Percentiles rank a stretch among this genome's conserved stretches.
Evolutionary conservation across 2,888 invertebrate genomes (phyloP).

Genomic region (Caenorhabditis macrosperma): DNA sequence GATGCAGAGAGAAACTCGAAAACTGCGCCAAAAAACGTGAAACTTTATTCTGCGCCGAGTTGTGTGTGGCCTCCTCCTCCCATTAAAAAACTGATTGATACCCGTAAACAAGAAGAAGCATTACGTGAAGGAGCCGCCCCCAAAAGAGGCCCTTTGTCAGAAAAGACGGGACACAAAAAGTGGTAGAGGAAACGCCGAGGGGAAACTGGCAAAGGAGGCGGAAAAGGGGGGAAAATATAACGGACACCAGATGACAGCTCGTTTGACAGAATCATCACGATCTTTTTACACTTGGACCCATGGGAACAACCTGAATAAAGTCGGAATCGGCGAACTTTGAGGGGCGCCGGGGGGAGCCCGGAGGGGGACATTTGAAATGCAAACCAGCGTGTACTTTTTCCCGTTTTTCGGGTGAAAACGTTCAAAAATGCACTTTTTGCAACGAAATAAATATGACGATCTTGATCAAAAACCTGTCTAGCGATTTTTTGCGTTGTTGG

Average conservation of each 20-base stretch:
- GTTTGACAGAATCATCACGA: constrained; percentile 59
- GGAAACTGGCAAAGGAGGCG: background rate
- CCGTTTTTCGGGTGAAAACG: no score
- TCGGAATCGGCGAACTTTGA: background rate
- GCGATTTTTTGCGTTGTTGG: no score
- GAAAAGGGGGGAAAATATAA: background rate
- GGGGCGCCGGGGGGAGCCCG: background rate
- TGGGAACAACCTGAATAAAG: constrained; percentile 19
- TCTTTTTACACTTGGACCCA: constrained; percentile 35
- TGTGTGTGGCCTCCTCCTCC: no score
- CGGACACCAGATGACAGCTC: constrained; percentile 49
- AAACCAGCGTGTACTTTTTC: background rate
- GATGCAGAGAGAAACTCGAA: no score
- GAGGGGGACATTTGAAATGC: background rate
- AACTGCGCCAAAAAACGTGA: no score
- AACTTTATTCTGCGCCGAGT: no score
- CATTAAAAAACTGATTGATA: constrained; percentile 6
- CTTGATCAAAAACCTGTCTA: no score
- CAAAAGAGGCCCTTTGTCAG: no score
- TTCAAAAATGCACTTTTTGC: background rate
- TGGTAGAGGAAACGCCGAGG: no score
- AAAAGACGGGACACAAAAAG: no score
- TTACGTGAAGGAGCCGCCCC: no score
- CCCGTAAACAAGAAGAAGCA: no score
- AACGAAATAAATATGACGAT: background rate